phyloP scores from a whole-genome alignment of 2,888 invertebrate species.

The Ormyrus labotus region DNA sequence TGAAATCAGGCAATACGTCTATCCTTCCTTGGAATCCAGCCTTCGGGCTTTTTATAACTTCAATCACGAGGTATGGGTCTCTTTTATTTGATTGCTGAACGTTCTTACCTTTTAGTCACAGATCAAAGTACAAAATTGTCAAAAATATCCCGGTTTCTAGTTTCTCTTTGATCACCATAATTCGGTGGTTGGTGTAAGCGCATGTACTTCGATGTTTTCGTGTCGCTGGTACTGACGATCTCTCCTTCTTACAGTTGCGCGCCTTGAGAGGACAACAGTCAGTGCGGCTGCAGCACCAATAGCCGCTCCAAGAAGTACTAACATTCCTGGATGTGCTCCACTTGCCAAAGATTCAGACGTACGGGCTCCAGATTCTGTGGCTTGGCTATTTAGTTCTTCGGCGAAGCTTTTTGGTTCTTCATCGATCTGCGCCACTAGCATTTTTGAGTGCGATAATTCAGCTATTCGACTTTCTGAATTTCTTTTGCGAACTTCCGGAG shows the following conservation, averaged over 20 bases:
- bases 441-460: conserved; percentile 48
- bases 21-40: background rate
- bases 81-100: conserved; percentile 19
- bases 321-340: conserved; percentile 78
- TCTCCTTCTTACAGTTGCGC: conserved; percentile 69
- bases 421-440: conserved; percentile 29
- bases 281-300: conserved; percentile 79
- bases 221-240: conserved; percentile 69
- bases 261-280: conserved; percentile 75
- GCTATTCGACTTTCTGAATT: conserved; percentile 38
- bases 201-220: conserved; percentile 80
- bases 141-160: conserved; percentile 34
- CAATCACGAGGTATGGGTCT: background rate
- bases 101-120: conserved; percentile 27
- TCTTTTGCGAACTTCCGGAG: conserved; percentile 9
- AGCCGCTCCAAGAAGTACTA: conserved; percentile 78
- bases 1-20: conserved; percentile 1
- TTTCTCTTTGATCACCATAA: conserved; percentile 80
- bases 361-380: conserved; percentile 67
- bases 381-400: conserved; percentile 68
- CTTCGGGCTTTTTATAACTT: background rate
- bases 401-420: conserved; percentile 65
- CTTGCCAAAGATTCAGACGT: conserved; percentile 65
- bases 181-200: conserved; percentile 80
- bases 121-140: conserved; percentile 43